These are phyloP conservation scores for Meda fulgida DNA, from an alignment of 2,797 vertebrate genomes.

Conservation along the genomic window DNA sequence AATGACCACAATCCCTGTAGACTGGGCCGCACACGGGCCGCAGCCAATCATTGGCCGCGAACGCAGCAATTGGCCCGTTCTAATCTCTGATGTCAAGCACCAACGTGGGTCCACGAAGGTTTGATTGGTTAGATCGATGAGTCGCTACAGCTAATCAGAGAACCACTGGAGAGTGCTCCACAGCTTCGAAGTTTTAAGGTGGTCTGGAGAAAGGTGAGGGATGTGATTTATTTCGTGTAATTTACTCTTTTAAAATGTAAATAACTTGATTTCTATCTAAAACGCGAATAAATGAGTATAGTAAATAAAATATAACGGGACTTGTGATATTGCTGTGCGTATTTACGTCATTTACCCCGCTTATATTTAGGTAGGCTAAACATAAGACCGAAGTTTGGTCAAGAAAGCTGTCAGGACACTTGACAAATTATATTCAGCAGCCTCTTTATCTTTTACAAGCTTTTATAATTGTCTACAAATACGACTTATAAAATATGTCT, in stretches of 20 bases:
- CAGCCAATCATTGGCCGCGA: slow-evolving; percentile 66
- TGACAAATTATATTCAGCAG: not conserved
- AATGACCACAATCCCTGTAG: slow-evolving; percentile 84
- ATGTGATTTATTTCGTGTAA: not conserved
- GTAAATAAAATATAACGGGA: not conserved
- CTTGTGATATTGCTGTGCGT: not conserved
- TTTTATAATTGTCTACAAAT: not conserved
- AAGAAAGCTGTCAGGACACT: not conserved
- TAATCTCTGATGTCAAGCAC: slow-evolving; percentile 61
- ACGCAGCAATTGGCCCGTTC: slow-evolving; percentile 65
- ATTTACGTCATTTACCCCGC: not conserved
- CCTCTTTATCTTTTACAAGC: not conserved
- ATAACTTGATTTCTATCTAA: not conserved
- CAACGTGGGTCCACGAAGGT: slow-evolving; percentile 76
- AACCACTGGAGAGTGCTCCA: slow-evolving; percentile 44
- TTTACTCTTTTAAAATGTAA: slow-evolving; percentile 20
- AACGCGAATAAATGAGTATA: not conserved
- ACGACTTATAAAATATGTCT: not conserved
- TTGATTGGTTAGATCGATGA: slow-evolving; percentile 63
- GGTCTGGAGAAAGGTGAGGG: slow-evolving; percentile 58
- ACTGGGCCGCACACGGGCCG: slow-evolving; percentile 63
- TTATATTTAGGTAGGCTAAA: not conserved
- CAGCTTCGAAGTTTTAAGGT: slow-evolving; percentile 76
- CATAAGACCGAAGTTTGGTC: not conserved
- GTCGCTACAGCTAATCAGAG: slow-evolving; percentile 66